Evolutionary conservation across 2,888 invertebrate genomes (phyloP).

Genomic region (Limnephilus rhombicus): DNA sequence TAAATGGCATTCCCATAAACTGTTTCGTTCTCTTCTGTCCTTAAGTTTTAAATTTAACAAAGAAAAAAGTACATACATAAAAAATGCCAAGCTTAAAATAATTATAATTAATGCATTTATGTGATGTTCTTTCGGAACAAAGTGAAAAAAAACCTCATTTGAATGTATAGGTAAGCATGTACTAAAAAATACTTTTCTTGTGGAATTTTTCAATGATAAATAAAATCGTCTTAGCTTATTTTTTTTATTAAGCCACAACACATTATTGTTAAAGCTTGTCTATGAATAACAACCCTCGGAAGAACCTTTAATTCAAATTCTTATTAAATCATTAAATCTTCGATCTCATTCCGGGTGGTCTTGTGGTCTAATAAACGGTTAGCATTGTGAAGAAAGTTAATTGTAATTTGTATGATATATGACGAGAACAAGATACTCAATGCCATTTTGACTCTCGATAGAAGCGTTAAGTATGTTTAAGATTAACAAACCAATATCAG

Average conservation of each 20-base stretch:
- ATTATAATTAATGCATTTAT: neutral
- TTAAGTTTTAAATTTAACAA: neutral
- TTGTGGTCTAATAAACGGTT: neutral
- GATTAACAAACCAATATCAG: neutral
- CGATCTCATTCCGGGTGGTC: slow-evolving; percentile 57
- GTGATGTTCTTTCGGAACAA: neutral
- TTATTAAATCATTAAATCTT: slow-evolving; percentile 30
- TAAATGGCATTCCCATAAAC: neutral
- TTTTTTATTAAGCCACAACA: slow-evolving; percentile 65
- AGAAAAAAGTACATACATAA: neutral
- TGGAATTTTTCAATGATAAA: slow-evolving; percentile 1
- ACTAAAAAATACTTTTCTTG: neutral
- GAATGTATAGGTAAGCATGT: neutral
- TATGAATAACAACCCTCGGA: slow-evolving; percentile 63
- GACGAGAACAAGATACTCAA: neutral
- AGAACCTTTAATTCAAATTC: slow-evolving; percentile 50
- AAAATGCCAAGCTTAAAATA: slow-evolving; percentile 15
- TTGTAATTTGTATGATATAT: neutral
- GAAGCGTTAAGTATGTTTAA: neutral
- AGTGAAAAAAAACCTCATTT: neutral
- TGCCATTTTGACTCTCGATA: neutral
- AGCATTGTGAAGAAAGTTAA: neutral
- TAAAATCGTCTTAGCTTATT: slow-evolving; percentile 26
- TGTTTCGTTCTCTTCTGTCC: neutral
- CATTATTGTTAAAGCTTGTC: slow-evolving; percentile 65